These are phyloP conservation scores for Amorpha juglandis DNA, from an alignment of 2,888 invertebrate species.

Conservation along the genomic window DNA sequence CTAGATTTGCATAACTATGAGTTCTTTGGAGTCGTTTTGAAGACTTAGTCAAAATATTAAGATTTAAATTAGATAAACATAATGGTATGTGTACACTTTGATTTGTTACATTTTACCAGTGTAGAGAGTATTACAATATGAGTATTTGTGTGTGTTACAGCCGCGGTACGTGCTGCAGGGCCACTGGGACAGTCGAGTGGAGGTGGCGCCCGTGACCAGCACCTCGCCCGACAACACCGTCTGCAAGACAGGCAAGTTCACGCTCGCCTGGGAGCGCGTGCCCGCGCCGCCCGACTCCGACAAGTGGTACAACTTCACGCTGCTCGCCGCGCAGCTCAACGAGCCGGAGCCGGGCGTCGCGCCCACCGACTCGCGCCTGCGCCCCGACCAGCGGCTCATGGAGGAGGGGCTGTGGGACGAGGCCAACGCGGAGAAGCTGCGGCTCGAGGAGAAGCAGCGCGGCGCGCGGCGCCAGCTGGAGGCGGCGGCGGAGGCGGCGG, in stretches of 20 bases:
- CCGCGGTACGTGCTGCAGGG: conserved; percentile 91
- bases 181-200: conserved; percentile 98
- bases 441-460: conserved; percentile 98
- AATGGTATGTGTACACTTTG: no score
- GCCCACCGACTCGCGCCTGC: conserved; percentile 95
- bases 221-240: conserved; percentile 91
- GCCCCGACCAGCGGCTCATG: conserved; percentile 99
- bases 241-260: conserved; percentile 95
- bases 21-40: no score
- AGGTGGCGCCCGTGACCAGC: conserved; percentile 94
- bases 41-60: no score
- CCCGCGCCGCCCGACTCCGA: conserved; percentile 88
- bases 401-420: conserved; percentile 96
- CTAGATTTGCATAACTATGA: no score
- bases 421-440: conserved; percentile 92
- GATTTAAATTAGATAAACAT: no score
- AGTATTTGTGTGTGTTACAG: conserved; percentile 70
- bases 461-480: conserved; percentile 90
- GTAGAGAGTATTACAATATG: not conserved
- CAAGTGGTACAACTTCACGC: conserved; percentile 96
- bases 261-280: conserved; percentile 93
- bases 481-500: conserved; percentile 89
- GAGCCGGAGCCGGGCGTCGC: conserved; percentile 96
- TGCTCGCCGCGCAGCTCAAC: conserved; percentile 97
- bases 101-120: not conserved